A percentile compares a stretch with the other conserved stretches of the same genome.
Conservation (phyloP, 2,888 invertebrate species). For the Oligia fasciuncula region DNA sequence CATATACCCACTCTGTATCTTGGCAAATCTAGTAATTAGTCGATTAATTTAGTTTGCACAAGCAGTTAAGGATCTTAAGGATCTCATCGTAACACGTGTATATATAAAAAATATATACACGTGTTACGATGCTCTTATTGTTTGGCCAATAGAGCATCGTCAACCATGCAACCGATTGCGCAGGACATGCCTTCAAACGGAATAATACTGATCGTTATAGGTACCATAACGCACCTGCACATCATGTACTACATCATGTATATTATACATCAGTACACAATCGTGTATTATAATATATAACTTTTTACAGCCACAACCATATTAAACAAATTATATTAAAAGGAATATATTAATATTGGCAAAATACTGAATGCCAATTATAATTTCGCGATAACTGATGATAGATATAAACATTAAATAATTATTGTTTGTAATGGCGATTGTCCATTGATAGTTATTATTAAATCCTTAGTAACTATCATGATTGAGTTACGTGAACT, state of each 20-base stretch:
- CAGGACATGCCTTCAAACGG: conserved; percentile 33
- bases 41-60: not conserved
- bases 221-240: conserved; percentile 22
- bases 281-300: conserved; percentile 8
- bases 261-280: conserved; percentile 16
- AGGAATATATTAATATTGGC: conserved; percentile 8
- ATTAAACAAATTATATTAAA: conserved; percentile 7
- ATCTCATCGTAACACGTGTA: no score
- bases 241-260: no score
- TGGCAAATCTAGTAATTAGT: not conserved
- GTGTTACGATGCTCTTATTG: no score
- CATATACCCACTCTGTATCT: not conserved
- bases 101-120: not conserved
- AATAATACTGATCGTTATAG: conserved; percentile 39
- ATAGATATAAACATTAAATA: conserved; percentile 18
- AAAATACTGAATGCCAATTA: conserved; percentile 17
- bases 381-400: conserved; percentile 3
- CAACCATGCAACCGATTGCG: not conserved
- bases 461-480: conserved; percentile 1
- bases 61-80: not conserved
- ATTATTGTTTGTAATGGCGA: conserved; percentile 11
- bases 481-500: not conserved
- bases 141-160: no score
- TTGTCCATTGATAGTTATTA: conserved; percentile 15
- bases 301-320: conserved; percentile 8